phyloP scores from a whole-genome alignment of 2,113 vertebrate genomes.

The Nematolebias whitei region DNA sequence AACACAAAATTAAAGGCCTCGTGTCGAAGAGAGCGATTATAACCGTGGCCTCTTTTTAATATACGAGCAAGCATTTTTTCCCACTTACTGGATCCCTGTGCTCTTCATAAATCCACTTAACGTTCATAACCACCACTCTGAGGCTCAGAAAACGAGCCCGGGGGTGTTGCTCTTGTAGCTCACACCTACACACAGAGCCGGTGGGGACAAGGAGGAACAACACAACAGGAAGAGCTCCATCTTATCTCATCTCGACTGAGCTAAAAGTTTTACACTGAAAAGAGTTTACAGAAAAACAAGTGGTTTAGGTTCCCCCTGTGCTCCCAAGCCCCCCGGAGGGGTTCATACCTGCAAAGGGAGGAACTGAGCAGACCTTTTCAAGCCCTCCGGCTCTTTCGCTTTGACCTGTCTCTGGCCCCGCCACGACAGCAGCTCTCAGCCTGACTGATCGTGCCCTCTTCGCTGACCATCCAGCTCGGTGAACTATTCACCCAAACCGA shows the following conservation, averaged over 20 bases:
- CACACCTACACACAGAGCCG: conserved; percentile 23
- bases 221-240: conserved; percentile 56
- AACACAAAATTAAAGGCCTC: conserved; percentile 82
- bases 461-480: conserved; percentile 54
- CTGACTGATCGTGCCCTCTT: conserved; percentile 60
- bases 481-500: conserved; percentile 60
- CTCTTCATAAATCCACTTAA: conserved; percentile 79
- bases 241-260: conserved; percentile 72
- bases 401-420: conserved; percentile 72
- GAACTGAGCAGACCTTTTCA: conserved; percentile 70
- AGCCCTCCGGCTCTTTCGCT: conserved; percentile 56
- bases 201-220: conserved; percentile 34
- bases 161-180: conserved; percentile 39
- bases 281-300: conserved; percentile 68
- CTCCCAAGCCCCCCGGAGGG: conserved; percentile 69
- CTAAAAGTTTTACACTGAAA: conserved; percentile 72
- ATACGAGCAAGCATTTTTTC: conserved; percentile 77
- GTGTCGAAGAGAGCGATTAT: conserved; percentile 75
- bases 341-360: conserved; percentile 79
- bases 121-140: conserved; percentile 72
- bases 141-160: conserved; percentile 60
- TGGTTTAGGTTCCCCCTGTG: conserved; percentile 22
- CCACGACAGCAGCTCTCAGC: conserved; percentile 50
- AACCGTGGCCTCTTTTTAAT: conserved; percentile 78
- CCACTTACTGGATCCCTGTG: conserved; percentile 70